Base-by-base conservation (phyloP, 1,140 invertebrate species). In the Drosophila cardini region DNA sequence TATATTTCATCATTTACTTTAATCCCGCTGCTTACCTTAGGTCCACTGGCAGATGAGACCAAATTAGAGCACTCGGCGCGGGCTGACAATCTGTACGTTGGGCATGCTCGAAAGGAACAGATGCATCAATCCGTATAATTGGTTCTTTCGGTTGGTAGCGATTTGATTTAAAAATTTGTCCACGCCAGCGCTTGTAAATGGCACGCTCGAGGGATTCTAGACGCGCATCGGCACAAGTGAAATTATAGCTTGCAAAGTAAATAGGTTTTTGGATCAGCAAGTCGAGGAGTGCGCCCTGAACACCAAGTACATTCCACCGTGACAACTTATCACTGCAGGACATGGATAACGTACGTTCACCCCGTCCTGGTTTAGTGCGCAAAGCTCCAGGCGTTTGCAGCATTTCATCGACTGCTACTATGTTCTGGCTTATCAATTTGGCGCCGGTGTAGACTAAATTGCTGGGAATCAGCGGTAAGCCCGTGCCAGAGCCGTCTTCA, bases 291-390 rank as follows among this genome's bases (percentile, higher is more conserved):
- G 96, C 94, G 40, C 98, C 98, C 92, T 97, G 96, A 40, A 97
- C 87, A 1, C 98, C 98, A 43, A 98, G 78, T 68, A 96, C 92
- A 90, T 96, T 95, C 98, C 98, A 99, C 67, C 95, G 95, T 6
- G 97, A 95, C 2, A 99, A 93, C 94, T 99, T 99, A 93, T 99
- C 98, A 92, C 97, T 98, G 92, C 98, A 99, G 1, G 97, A 98
- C 71, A 98, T 94, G 42, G 97, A 98, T 10, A 96, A 86, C 1
- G 98, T 99, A 45, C 95, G 95, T 91, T 98, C 96, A 0, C 98
- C 98, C 87, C 97, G 93, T 0, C 98, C 98, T 46, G 98, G 98
- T 92, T 99, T 99, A 2, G 95, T 98, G 53, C 98, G 93, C 7
- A 98, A 93, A 40, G 94, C 95, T 15, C 96, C 96, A 1, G 95